phyloP scores from a whole-genome alignment of 2,113 vertebrate genomes.

The Cheirogaleus medius region DNA sequence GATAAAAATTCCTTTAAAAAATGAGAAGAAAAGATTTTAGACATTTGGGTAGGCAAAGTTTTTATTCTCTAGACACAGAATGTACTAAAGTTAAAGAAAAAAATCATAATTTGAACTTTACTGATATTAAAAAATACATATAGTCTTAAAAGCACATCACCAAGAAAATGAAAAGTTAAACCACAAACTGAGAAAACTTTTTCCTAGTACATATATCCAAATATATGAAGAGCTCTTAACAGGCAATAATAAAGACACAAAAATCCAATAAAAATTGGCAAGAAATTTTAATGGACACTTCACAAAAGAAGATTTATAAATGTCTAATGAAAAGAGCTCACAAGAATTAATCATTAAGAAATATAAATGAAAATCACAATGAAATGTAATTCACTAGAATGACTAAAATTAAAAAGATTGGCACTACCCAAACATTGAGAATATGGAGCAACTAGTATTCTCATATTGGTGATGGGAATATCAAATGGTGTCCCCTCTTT shows the following conservation, averaged over 20 bases:
- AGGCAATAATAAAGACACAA: neutral
- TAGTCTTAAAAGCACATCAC: neutral
- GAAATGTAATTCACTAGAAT: neutral
- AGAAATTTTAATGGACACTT: neutral
- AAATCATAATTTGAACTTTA: neutral
- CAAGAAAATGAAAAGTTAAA: neutral
- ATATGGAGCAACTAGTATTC: neutral
- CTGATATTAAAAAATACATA: neutral
- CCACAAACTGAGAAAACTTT: neutral
- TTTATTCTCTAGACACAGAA: neutral
- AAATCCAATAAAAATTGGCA: neutral
- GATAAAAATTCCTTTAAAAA: neutral
- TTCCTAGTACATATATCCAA: neutral
- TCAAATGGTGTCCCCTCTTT: neutral
- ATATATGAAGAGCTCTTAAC: neutral
- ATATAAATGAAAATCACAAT: neutral
- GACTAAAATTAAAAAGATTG: neutral
- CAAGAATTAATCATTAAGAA: neutral
- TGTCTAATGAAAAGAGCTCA: neutral
- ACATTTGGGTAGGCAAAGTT: neutral
- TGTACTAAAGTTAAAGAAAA: neutral
- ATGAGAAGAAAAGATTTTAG: neutral
- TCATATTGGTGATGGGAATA: neutral
- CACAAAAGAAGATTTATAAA: neutral
- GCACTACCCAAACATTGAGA: neutral